These are phyloP conservation scores for Heliocidaris erythrogramma DNA, from an alignment of 35 echinoderm and acorn worm genomes.

Conservation along the genomic window DNA sequence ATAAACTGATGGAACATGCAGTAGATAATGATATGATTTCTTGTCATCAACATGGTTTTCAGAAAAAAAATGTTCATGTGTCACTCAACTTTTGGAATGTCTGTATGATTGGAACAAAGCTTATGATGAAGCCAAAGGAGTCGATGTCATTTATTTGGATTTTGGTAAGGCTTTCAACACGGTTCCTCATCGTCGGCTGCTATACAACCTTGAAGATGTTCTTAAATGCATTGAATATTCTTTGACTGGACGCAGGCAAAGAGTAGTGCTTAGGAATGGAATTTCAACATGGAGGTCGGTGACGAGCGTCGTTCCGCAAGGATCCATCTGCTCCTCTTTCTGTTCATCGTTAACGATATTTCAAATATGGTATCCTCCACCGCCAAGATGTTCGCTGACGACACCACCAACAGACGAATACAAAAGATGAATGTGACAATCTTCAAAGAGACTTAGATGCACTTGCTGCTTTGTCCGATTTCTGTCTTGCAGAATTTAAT, in stretches of 20 bases:
- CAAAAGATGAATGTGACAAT: too few relatives aligned
- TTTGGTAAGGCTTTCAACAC: constrained; percentile 47
- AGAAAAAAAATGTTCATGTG: too few relatives aligned
- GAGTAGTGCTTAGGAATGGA: constrained; percentile 27
- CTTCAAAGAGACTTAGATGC: too few relatives aligned
- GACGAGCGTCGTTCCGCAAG: constrained; percentile 40
- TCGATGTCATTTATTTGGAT: constrained; percentile 49
- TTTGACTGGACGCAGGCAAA: not conserved
- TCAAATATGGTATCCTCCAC: not conserved
- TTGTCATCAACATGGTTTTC: constrained; percentile 59
- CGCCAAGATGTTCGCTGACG: too few relatives aligned
- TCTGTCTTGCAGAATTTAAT: too few relatives aligned
- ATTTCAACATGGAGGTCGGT: not conserved
- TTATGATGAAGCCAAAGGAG: constrained; percentile 41
- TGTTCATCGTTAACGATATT: not conserved
- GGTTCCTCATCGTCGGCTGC: constrained; percentile 27
- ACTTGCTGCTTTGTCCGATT: too few relatives aligned
- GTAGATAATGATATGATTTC: constrained; percentile 55
- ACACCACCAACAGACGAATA: too few relatives aligned
- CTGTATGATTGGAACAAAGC: constrained; percentile 46
- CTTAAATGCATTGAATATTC: constrained; percentile 11
- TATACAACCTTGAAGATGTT: constrained; percentile 35
- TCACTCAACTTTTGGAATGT: too few relatives aligned
- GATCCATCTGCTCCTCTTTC: constrained; percentile 27
- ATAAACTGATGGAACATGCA: too few relatives aligned